Conservation (phyloP, 2,797 vertebrate genomes). For the Malurus leucopterus region DNA sequence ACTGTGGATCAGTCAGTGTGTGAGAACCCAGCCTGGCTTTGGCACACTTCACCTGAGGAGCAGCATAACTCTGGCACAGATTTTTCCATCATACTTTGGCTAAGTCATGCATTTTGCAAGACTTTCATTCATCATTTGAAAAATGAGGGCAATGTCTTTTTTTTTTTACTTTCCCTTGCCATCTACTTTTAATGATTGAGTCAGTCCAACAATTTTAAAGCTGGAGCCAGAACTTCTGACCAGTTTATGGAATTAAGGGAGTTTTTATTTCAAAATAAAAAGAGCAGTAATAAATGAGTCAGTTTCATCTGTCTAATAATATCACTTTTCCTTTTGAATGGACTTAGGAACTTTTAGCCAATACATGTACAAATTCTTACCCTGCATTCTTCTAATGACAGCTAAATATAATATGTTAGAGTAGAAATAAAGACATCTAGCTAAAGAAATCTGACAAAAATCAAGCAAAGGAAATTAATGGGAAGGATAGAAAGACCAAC, state of each 20-base stretch:
- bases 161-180: background rate
- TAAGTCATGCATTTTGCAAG: background rate
- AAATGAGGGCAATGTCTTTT: background rate
- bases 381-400: background rate
- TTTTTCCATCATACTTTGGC: background rate
- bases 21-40: background rate
- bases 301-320: background rate
- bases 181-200: background rate
- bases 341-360: background rate
- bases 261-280: background rate
- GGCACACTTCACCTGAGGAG: accelerated
- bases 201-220: background rate
- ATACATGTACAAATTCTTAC: background rate
- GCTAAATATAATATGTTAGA: background rate
- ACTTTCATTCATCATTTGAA: background rate
- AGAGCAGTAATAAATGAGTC: background rate
- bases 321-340: background rate
- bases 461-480: background rate
- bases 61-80: background rate
- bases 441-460: background rate
- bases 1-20: background rate
- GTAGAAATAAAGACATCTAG: background rate
- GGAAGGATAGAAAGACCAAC: background rate
- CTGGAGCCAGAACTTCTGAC: background rate
- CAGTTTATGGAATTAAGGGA: background rate